Conservation (phyloP, 2,797 vertebrate species). For the Syndactyla subalaris region DNA sequence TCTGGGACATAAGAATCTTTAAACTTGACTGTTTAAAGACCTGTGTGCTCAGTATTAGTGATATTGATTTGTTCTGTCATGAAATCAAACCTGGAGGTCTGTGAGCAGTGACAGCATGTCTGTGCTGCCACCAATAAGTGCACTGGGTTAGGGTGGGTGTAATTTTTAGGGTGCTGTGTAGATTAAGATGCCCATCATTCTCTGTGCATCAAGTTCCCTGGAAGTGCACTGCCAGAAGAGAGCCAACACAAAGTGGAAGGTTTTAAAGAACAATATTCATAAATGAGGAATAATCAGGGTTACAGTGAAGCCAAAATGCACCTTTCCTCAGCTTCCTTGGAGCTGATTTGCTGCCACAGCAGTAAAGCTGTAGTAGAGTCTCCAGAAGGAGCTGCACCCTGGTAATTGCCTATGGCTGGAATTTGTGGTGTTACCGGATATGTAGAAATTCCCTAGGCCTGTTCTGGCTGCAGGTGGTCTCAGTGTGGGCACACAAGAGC, state of each 20-base stretch:
- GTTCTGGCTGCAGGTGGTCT: neutral
- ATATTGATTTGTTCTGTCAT: neutral
- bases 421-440: neutral
- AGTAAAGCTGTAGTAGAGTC: neutral
- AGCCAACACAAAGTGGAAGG: neutral
- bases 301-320: neutral
- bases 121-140: neutral
- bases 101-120: neutral
- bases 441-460: neutral
- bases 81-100: neutral
- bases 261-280: neutral
- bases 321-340: neutral
- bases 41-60: neutral
- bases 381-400: neutral
- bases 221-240: neutral
- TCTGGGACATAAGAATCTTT: neutral
- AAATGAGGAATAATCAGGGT: neutral
- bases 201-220: neutral
- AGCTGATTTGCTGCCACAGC: neutral
- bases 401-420: neutral
- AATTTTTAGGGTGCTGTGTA: neutral
- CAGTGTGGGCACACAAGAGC: neutral
- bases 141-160: neutral
- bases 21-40: neutral
- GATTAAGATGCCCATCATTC: neutral